Evolutionary conservation across 2,113 vertebrate species (phyloP).

Genomic region (Sus scrofa): T2T-Sscrofa CM000830.6:129386501-129387000

Average conservation of each 20-base stretch:
- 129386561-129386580: background rate
- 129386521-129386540: background rate
- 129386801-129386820: background rate
- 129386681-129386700: background rate
- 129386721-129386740: constrained; percentile 23
- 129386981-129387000: constrained; percentile 1
- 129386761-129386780: background rate
- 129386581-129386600: background rate
- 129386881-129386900: background rate
- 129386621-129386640: background rate
- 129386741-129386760: constrained; percentile 62
- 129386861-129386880: background rate
- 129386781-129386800: constrained; percentile 1
- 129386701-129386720: constrained; percentile 6
- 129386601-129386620: background rate
- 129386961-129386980: constrained; percentile 23
- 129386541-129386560: background rate
- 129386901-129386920: constrained; percentile 28
- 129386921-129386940: constrained; percentile 44
- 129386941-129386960: constrained; percentile 33
- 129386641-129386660: background rate
- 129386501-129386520: background rate
- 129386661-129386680: background rate
- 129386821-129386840: background rate
- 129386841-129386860: background rate